These are phyloP conservation scores for Sisyra nigra DNA, from an alignment of 2,888 invertebrate genomes.

Conservation along the genomic window DNA sequence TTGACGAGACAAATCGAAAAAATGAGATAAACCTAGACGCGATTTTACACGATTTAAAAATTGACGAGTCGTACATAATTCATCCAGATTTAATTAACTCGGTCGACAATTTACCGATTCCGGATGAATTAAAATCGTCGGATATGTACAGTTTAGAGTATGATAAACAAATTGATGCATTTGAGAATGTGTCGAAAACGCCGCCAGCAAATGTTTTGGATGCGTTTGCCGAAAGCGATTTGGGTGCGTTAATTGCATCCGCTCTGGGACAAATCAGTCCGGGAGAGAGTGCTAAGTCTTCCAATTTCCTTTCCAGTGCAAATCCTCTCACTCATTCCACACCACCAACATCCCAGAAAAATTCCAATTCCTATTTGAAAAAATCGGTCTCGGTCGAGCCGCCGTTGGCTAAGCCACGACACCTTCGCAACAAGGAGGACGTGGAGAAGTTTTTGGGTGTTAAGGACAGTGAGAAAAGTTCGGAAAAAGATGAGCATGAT, in stretches of 20 bases:
- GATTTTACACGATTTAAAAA: conserved; percentile 11
- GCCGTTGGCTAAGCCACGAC: conserved; percentile 22
- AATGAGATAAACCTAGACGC: conserved; percentile 6
- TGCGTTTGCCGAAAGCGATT: conserved; percentile 30
- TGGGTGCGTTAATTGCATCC: conserved; percentile 15
- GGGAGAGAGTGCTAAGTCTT: conserved; percentile 20
- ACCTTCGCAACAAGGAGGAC: conserved; percentile 24
- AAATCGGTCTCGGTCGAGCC: conserved; percentile 38
- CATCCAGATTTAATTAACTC: conserved; percentile 49
- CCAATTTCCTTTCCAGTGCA: conserved; percentile 37
- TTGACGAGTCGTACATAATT: conserved; percentile 23
- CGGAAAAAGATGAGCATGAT: not conserved
- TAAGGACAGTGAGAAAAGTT: conserved; percentile 26
- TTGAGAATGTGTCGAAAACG: conserved; percentile 13
- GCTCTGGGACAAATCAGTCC: conserved; percentile 13
- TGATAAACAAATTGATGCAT: conserved; percentile 34
- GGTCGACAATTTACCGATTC: conserved; percentile 49
- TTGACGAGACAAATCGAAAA: conserved; percentile 11
- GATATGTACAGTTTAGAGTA: conserved; percentile 33
- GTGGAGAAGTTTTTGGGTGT: conserved; percentile 21
- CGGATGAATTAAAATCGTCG: conserved; percentile 18
- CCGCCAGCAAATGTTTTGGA: conserved; percentile 23
- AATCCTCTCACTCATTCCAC: conserved; percentile 31
- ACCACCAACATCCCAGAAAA: conserved; percentile 16
- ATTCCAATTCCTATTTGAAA: conserved; percentile 29